Base-by-base conservation (phyloP, 2,113 vertebrate genomes). In the Phaetusa simplex region DNA sequence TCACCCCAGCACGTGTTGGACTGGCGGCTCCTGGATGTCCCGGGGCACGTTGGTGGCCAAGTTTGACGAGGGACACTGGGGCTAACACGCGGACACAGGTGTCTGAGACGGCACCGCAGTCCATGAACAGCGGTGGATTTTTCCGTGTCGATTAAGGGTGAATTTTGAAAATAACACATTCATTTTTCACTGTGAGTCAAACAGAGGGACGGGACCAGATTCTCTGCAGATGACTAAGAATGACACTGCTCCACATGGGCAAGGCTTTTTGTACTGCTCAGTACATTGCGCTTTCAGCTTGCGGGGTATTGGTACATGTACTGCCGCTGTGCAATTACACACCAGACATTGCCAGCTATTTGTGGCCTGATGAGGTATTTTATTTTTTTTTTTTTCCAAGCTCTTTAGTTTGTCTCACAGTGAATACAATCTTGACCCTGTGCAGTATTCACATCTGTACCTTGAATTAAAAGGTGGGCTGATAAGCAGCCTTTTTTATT, bases 401-500 rank as follows among this genome's bases (percentile, higher is more conserved):
- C 58, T 86, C 55, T 86, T 81, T 69, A 38, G 67, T 88, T 86
- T 84, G 53, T 43, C 79, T 96, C 65, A 26, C 18, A 18, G n/a
- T 27, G 52, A 91, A 59, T 32, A 84, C 64, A 69, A 64, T 62
- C 69, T 49, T 86, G 74, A 69, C 79, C 72, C 55, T 65, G 66
- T 6, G 18, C 53, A 80, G 66, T 32, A 56, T 53, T 34, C 59
- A 50, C 80, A 64, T 91, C 82, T 82, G 38, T 53, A 43, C 67
- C 27, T 55, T 66, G 70, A 70, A 85, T 36, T 69, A 50, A 61
- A n/a, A 77, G 61, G 58, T 5, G 19, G 59, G 78, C 64, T 79
- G 97, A 90, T 86, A 81, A 97, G 74, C 21, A 77, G 11, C 38
- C 34, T n/a, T 42, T 64, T 95, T 94, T 82, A 91, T 96, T 92